These are phyloP conservation scores for Cephalopholis sonnerati DNA, from an alignment of 2,113 vertebrate species.

Conservation along the genomic window DNA sequence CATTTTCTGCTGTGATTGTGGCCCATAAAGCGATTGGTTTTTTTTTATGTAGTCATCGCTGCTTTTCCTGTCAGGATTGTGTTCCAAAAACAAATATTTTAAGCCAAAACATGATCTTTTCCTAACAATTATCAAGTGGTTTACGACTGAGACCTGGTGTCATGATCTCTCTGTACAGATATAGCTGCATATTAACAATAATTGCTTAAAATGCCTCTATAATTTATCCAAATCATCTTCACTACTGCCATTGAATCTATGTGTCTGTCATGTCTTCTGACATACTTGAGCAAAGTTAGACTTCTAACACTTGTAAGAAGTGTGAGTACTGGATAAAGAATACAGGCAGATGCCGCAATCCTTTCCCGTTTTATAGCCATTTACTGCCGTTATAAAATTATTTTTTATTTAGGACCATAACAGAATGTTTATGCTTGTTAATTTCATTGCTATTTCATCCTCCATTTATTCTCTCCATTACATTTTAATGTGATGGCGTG, in stretches of 20 bases:
- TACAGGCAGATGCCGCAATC: neutral
- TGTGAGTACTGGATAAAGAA: neutral
- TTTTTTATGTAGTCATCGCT: too few relatives aligned
- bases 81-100: too few relatives aligned
- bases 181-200: neutral
- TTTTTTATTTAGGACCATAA: neutral
- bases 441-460: slow-evolving; percentile 20
- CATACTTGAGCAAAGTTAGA: neutral
- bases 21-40: too few relatives aligned
- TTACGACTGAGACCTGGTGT: neutral
- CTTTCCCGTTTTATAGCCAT: neutral
- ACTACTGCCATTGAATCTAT: neutral
- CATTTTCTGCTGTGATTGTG: too few relatives aligned
- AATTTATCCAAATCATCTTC: neutral
- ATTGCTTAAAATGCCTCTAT: neutral
- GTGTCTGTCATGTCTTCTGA: neutral
- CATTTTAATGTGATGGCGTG: neutral
- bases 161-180: neutral
- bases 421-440: slow-evolving; percentile 26
- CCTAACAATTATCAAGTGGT: too few relatives aligned
- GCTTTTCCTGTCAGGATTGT: too few relatives aligned
- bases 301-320: neutral
- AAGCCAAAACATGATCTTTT: too few relatives aligned
- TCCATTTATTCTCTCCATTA: slow-evolving; percentile 1
- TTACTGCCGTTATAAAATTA: slow-evolving; percentile 21